A percentile compares a stretch with the other conserved stretches of the same genome.
phyloP scores from a whole-genome alignment of 1,140 invertebrate genomes.

The Ephestia elutella region DNA sequence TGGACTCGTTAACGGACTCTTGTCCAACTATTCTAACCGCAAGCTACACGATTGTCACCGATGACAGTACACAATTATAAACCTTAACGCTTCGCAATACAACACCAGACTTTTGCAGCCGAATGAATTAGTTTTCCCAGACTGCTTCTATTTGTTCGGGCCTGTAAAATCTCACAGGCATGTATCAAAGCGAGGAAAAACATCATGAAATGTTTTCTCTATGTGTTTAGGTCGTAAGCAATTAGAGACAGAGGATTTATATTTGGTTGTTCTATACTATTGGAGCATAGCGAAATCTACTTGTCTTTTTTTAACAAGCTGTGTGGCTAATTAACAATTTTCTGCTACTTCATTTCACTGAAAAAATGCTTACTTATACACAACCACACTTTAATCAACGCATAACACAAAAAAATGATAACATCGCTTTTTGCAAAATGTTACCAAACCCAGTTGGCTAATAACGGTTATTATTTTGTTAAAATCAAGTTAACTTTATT shows the following conservation, averaged over 20 bases:
- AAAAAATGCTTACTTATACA: too few species aligned
- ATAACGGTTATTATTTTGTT: too few species aligned
- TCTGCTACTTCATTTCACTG: too few species aligned
- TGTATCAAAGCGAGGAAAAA: conserved; percentile 25
- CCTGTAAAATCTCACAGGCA: conserved; percentile 26
- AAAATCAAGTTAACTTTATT: too few species aligned
- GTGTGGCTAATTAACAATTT: too few species aligned
- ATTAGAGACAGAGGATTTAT: conserved; percentile 7
- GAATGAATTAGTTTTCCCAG: neutral
- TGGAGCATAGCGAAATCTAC: too few species aligned
- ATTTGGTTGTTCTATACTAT: too few species aligned
- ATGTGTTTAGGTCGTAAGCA: conserved; percentile 26
- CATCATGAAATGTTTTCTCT: conserved; percentile 19
- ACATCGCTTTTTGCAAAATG: too few species aligned
- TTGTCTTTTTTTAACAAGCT: too few species aligned
- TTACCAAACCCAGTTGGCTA: too few species aligned
- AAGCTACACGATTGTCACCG: conserved; percentile 23
- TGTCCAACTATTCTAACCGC: conserved; percentile 33
- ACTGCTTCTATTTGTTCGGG: conserved; percentile 20
- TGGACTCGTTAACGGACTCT: conserved; percentile 48
- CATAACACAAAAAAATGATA: too few species aligned
- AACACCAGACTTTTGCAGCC: conserved; percentile 3
- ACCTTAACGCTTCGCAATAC: conserved; percentile 17
- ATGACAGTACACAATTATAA: conserved; percentile 23
- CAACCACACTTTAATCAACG: too few species aligned